Percentiles rank a stretch among this genome's conserved stretches.
Conservation (phyloP, 1,140 invertebrate genomes). For the Rhopalosiphum maidis region DNA sequence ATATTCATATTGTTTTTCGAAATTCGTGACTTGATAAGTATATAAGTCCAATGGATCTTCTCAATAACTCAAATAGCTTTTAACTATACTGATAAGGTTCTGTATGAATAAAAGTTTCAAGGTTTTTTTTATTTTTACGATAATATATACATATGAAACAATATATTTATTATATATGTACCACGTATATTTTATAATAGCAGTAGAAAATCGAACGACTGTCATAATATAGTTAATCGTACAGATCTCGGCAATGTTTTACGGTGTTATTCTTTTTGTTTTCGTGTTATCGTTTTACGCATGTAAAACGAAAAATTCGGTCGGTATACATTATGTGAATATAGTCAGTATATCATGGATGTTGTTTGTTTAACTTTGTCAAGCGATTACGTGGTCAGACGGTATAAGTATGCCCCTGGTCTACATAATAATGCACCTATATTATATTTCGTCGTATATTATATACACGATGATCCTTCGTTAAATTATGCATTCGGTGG, state of each 20-base stretch:
- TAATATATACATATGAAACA: background rate
- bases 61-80: background rate
- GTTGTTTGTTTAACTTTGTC: background rate
- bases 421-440: conserved; percentile 3
- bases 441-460: background rate
- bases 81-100: background rate
- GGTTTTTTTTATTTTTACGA: background rate
- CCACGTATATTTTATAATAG: no score
- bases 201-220: background rate
- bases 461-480: background rate
- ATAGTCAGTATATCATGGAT: background rate
- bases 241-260: background rate
- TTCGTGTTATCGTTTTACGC: background rate
- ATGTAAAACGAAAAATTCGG: background rate
- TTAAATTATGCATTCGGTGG: background rate
- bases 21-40: background rate
- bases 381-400: background rate
- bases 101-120: background rate
- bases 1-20: background rate
- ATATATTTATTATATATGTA: no score
- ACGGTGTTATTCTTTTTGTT: background rate
- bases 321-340: background rate
- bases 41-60: background rate
- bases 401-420: background rate
- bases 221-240: background rate